Conservation (phyloP, 2,113 vertebrate species). For the Phainopepla nitens region DNA sequence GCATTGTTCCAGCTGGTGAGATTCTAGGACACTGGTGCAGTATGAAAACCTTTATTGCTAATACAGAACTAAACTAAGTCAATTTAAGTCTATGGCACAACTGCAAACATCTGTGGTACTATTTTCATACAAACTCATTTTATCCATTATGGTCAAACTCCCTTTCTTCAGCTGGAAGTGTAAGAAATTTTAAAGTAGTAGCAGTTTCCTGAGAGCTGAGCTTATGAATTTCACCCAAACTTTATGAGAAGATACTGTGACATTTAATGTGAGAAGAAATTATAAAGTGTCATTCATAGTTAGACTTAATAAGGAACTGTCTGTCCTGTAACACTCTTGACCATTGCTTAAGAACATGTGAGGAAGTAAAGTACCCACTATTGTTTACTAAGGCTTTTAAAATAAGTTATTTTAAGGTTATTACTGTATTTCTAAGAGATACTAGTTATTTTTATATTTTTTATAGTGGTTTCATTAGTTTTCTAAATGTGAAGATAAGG, state of each 20-base stretch:
- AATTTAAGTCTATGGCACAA: not conserved
- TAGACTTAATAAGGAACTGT: not conserved
- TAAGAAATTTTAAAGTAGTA: not conserved
- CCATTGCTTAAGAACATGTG: not conserved
- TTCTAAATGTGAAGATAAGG: not conserved
- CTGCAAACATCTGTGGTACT: not conserved
- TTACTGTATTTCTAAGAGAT: not conserved
- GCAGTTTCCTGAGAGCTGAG: not conserved
- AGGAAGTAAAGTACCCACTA: not conserved
- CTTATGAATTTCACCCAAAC: not conserved
- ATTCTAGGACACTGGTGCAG: not conserved
- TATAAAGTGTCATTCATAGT: not conserved
- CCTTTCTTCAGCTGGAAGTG: not conserved
- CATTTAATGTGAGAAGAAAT: not conserved
- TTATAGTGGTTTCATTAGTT: not conserved
- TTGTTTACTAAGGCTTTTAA: not conserved
- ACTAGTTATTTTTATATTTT: not conserved
- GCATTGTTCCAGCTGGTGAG: not conserved
- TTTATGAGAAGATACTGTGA: not conserved
- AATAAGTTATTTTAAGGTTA: not conserved
- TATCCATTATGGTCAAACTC: not conserved
- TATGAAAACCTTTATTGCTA: not conserved
- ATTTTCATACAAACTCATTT: not conserved
- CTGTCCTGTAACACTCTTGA: not conserved
- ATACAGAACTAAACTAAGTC: not conserved